Base-by-base conservation (phyloP, 2,888 invertebrate species). In the Ichneumoninae sp. region DNA sequence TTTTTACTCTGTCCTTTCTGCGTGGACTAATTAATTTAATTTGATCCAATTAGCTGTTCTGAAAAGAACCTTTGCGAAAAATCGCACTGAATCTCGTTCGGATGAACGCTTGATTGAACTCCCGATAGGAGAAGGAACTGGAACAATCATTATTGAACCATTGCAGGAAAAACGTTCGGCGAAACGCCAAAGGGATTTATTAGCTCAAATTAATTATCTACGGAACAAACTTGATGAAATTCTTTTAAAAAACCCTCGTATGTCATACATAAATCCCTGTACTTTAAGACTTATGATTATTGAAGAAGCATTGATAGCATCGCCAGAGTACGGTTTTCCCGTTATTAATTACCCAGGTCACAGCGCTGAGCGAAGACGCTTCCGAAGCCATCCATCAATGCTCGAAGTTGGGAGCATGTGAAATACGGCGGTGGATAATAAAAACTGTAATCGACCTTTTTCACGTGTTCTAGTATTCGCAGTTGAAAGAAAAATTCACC, bases 1-100 rank as follows among this genome's bases (percentile, higher is more conserved):
- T 47, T 52, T 52, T n/a, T 33, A 8, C 16, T 33, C 52, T 16
- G 16, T n/a, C 13, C 4, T 33, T 54, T 54, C 13, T 8, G 52
- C 0, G 7, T 33, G 16, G 7, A 19, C 54, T 13, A 54, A 54
- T 70, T 54, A 10, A 70, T 70, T 54, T 54, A n/a, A 52, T 19
- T 50, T 33, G n/a, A 69, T 69, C 19, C 30, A 54, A 54, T 70
- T 54, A 19, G 30, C 19, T 54, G 52, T 70, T 5, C 30, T 52
- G 70, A 33, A 52, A 33, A 47, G 3, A 52, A 50, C 50, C 16
- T 52, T 33, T 3, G 26, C 19, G 69, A 33, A 33, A 52, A 30
- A 52, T 13, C 8, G 13, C 52, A n/a, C 16, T n/a, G 50, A 50
- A 50, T 50, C 4, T 50, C 6, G 50, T n/a, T 50, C 4, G 30